Percentiles rank a stretch among this genome's conserved stretches.
Evolutionary conservation across 2,888 invertebrate species (phyloP).

Genomic region (Agrotis segetum): DNA sequence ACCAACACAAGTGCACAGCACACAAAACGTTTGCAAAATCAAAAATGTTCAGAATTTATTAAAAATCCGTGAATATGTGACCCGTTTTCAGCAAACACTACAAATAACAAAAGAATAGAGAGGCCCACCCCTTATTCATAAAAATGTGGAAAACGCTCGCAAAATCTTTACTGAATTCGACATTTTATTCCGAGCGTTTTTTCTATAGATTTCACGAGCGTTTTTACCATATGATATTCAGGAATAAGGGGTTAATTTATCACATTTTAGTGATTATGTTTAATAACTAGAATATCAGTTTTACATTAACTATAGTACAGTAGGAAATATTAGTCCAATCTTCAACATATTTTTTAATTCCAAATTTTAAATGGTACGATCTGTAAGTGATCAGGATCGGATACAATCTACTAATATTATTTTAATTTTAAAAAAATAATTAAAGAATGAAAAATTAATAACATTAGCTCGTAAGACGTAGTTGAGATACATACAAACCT

Average conservation of each 20-base stretch:
- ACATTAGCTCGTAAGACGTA: no score
- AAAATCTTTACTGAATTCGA: slow-evolving; percentile 37
- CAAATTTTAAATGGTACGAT: slow-evolving; percentile 59
- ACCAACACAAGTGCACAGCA: background rate
- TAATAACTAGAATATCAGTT: slow-evolving; percentile 71
- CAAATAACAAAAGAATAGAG: slow-evolving; percentile 55
- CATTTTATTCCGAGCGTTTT: slow-evolving; percentile 32
- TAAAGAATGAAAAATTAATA: no score
- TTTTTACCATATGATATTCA: slow-evolving; percentile 36
- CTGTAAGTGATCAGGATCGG: slow-evolving; percentile 16
- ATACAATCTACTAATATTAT: background rate
- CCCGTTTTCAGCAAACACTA: slow-evolving; percentile 54
- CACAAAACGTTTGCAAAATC: slow-evolving; percentile 42
- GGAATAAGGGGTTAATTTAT: slow-evolving; percentile 68
- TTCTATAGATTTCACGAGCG: slow-evolving; percentile 23
- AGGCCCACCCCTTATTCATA: slow-evolving; percentile 48
- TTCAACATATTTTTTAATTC: slow-evolving; percentile 61
- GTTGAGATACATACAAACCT: no score
- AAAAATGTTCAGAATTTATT: slow-evolving; percentile 38
- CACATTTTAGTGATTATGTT: slow-evolving; percentile 80
- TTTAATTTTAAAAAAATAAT: no score
- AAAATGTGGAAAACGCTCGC: slow-evolving; percentile 44
- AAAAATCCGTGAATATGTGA: slow-evolving; percentile 26
- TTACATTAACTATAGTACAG: slow-evolving; percentile 70
- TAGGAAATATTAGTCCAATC: slow-evolving; percentile 68